Percentiles rank a stretch among this genome's conserved stretches.
Conservation (phyloP, 2,113 vertebrate genomes). For the Pithys albifrons region DNA sequence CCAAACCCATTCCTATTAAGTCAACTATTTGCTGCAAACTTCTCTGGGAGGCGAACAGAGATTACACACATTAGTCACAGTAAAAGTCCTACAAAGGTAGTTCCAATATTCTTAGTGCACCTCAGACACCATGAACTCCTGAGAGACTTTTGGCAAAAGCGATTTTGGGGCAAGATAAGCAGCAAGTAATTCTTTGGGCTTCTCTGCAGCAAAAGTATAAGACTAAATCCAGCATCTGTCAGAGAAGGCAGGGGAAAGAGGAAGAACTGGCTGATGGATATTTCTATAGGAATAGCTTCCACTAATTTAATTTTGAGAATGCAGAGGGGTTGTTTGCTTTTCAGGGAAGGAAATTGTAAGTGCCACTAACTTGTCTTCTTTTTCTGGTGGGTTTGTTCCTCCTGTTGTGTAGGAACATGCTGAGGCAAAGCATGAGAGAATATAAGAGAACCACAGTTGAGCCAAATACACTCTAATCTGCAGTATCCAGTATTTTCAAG, state of each 20-base stretch:
- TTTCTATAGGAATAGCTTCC: neutral
- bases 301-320: neutral
- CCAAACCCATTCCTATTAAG: neutral
- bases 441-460: neutral
- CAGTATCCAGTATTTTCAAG: neutral
- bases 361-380: neutral
- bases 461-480: neutral
- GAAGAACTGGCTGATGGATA: neutral
- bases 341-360: neutral
- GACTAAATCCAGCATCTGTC: neutral
- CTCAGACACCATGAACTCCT: neutral
- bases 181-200: neutral
- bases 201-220: neutral
- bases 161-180: neutral
- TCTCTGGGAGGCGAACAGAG: neutral
- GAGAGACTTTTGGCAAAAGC: neutral
- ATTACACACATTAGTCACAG: neutral
- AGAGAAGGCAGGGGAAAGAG: neutral
- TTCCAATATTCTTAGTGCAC: neutral
- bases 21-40: neutral
- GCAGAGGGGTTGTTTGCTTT: neutral
- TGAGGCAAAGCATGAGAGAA: neutral
- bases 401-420: neutral
- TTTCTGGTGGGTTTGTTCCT: neutral
- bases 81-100: neutral